Evolutionary conservation across 2,113 vertebrate species (phyloP).

Genomic region (Pangasianodon hypophthalmus): DNA sequence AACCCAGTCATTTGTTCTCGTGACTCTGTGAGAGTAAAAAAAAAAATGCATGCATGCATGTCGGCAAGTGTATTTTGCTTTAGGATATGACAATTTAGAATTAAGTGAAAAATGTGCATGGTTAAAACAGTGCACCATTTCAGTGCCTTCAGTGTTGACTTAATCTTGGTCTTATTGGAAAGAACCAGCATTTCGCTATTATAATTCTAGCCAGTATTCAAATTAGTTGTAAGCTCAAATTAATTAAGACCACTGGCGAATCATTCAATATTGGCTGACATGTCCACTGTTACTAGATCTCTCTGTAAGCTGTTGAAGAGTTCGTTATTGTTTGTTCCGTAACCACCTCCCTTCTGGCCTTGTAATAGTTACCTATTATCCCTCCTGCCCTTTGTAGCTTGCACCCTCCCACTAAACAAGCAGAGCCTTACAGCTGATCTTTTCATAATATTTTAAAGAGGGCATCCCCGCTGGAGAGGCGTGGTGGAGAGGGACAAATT

Average conservation of each 20-base stretch:
- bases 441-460: slow-evolving; percentile 81
- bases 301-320: slow-evolving; percentile 19
- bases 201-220: background rate
- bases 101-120: slow-evolving; percentile 17
- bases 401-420: slow-evolving; percentile 68
- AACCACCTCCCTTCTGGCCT: slow-evolving; percentile 73
- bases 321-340: slow-evolving; percentile 58
- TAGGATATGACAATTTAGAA: slow-evolving; percentile 10
- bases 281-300: slow-evolving; percentile 6
- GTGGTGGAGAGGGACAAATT: slow-evolving; percentile 80
- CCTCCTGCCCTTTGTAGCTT: slow-evolving; percentile 71
- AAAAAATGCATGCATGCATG: background rate
- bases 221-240: background rate
- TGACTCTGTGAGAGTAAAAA: slow-evolving; percentile 30
- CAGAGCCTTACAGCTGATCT: slow-evolving; percentile 76
- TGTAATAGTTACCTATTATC: slow-evolving; percentile 79
- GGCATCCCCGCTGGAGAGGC: slow-evolving; percentile 69
- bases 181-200: background rate
- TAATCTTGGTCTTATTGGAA: background rate
- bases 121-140: background rate
- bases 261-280: background rate
- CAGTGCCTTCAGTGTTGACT: background rate
- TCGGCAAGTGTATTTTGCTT: background rate
- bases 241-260: background rate
- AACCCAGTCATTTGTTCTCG: slow-evolving; percentile 37